phyloP scores from a whole-genome alignment of 2,113 vertebrate genomes.

The Tonatia bakeri region DNA sequence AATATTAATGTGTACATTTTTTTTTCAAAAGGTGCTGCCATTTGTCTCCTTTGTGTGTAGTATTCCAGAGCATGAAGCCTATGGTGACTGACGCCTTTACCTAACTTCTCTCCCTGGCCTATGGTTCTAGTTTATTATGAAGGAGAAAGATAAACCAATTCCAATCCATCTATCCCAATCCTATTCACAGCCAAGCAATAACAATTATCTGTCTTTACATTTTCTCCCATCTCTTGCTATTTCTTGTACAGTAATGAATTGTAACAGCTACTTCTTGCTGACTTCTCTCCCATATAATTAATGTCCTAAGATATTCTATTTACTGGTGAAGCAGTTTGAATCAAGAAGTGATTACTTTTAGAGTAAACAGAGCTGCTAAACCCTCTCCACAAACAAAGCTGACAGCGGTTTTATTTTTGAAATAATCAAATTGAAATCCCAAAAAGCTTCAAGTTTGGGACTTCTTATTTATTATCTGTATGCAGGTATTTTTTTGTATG shows the following conservation, averaged over 20 bases:
- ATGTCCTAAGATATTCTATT: slow-evolving; percentile 87
- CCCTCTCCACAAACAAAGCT: slow-evolving; percentile 74
- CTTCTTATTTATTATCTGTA: slow-evolving; percentile 61
- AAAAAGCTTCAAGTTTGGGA: slow-evolving; percentile 65
- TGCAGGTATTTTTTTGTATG: slow-evolving; percentile 18
- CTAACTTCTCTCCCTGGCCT: neutral
- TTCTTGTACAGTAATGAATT: slow-evolving; percentile 87
- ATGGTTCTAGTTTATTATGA: slow-evolving; percentile 74
- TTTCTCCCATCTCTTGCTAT: slow-evolving; percentile 82
- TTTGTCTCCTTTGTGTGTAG: neutral
- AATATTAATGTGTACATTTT: neutral
- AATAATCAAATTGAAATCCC: slow-evolving; percentile 76
- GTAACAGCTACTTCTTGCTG: slow-evolving; percentile 83
- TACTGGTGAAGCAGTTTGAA: slow-evolving; percentile 82
- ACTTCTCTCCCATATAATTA: slow-evolving; percentile 84
- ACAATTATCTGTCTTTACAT: slow-evolving; percentile 83
- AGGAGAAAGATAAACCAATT: slow-evolving; percentile 82
- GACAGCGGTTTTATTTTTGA: slow-evolving; percentile 69
- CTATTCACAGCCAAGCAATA: slow-evolving; percentile 79
- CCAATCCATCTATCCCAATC: slow-evolving; percentile 81
- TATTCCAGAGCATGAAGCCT: neutral
- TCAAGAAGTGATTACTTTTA: slow-evolving; percentile 86
- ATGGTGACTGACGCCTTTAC: neutral
- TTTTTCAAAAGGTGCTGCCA: neutral
- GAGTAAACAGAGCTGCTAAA: slow-evolving; percentile 82